Conservation (phyloP, 2,888 invertebrate species). For the Pristionchus japonicus region DNA sequence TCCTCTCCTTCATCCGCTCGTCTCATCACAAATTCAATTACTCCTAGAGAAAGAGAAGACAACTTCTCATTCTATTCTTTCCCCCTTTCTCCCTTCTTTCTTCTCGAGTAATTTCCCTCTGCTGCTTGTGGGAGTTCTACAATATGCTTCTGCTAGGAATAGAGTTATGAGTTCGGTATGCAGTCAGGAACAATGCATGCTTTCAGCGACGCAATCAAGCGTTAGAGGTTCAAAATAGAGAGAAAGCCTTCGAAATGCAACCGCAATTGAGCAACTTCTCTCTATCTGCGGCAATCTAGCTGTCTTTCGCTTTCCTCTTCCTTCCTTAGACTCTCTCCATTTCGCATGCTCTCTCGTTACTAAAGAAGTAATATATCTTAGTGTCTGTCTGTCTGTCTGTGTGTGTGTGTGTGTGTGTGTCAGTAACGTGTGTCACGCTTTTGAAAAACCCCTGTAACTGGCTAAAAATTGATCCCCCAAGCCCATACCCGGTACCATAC, state of each 20-base stretch:
- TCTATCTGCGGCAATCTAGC: not conserved
- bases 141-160: not conserved
- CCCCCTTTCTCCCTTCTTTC: conserved; percentile 5
- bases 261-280: not conserved
- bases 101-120: not conserved
- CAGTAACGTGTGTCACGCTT: no score
- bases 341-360: no score
- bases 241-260: not conserved
- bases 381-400: no score
- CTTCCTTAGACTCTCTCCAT: no score
- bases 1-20: conserved; percentile 5
- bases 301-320: no score
- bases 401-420: no score
- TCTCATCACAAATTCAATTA: conserved; percentile 46
- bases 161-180: not conserved
- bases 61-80: not conserved
- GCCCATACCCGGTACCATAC: no score
- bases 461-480: no score
- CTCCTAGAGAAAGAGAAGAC: not conserved
- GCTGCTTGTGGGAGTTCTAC: not conserved
- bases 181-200: not conserved
- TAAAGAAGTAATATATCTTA: no score
- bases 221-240: not conserved
- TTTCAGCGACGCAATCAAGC: not conserved
- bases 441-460: no score